These are phyloP conservation scores for Gorsachius goisagi DNA, from an alignment of 2,113 vertebrate genomes.

Conservation along the genomic window DNA sequence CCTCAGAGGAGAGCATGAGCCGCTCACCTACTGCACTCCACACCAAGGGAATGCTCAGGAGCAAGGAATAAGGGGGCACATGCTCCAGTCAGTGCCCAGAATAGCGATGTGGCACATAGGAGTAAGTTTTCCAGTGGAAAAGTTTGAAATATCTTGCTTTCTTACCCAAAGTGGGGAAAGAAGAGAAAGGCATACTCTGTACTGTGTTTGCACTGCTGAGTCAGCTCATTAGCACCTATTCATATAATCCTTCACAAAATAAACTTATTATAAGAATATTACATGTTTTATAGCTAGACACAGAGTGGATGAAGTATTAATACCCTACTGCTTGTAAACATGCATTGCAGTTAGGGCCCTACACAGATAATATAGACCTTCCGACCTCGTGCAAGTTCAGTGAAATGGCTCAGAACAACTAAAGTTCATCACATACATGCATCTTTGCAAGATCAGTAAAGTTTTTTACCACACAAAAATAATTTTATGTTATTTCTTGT, in stretches of 20 bases:
- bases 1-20: neutral
- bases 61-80: neutral
- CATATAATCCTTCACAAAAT: neutral
- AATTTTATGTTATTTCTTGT: neutral
- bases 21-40: neutral
- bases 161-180: neutral
- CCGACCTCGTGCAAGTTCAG: neutral
- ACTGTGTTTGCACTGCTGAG: neutral
- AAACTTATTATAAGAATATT: neutral
- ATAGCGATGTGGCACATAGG: accelerated
- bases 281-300: neutral
- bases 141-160: neutral
- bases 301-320: neutral
- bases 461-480: neutral
- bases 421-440: neutral
- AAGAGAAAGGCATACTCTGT: neutral
- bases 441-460: neutral
- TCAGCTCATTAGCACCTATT: neutral
- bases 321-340: neutral
- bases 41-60: neutral
- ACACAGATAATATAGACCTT: neutral
- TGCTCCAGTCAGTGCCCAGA: neutral
- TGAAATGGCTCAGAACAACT: neutral
- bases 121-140: neutral
- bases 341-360: neutral